Evolutionary conservation across 2,797 vertebrate species (phyloP), one percentile per base, ranked within the genome.

Genomic region (Furcifer pardalis): DNA sequence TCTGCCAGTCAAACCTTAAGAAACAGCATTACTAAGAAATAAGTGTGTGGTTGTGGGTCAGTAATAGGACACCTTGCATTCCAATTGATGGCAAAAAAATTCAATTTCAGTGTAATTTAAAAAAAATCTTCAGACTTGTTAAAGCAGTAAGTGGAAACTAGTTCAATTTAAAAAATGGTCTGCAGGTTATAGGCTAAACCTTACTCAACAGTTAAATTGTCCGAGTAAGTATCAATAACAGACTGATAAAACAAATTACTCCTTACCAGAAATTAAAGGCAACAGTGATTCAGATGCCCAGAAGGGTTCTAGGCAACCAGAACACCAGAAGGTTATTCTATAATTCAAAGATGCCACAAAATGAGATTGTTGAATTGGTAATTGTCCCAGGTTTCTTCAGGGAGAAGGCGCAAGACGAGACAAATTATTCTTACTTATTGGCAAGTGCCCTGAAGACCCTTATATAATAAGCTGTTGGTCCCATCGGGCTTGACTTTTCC

Each of bases 191-290:
- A 90, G 80, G 84, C 87, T 92, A 90, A 93, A 82, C 63, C 62
- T 66, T n/a, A 75, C 52, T 80, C 19, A 17, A 82, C 71, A 77
- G 79, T 86, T 89, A 89, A 89, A 89, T 80, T 66, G 27, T 46
- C 73, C 52, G 49, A 91, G 78, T 80, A 49, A 89, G 73, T 84
- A 88, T 35, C 86, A 86, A 87, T 2, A 90, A 80, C 80, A 86
- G 49, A 32, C 79, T 86, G 86, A 89, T 84, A 71, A 90, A 86
- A 56, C 80, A 92, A 90, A 89, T 90, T 91, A 87, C 87, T 91
- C 86, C 85, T 86, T 86, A 87, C 76, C 85, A 89, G 83, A 94
- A 93, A 93, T 90, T 85, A 91, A 93, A 92, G 86, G 82, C 75
- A 89, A 86, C 8, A 73, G 82, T 89, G 89, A 89, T 84, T 92